Evolutionary conservation across 2,888 invertebrate genomes (phyloP).

Genomic region (Lithophane ornitopus): DNA sequence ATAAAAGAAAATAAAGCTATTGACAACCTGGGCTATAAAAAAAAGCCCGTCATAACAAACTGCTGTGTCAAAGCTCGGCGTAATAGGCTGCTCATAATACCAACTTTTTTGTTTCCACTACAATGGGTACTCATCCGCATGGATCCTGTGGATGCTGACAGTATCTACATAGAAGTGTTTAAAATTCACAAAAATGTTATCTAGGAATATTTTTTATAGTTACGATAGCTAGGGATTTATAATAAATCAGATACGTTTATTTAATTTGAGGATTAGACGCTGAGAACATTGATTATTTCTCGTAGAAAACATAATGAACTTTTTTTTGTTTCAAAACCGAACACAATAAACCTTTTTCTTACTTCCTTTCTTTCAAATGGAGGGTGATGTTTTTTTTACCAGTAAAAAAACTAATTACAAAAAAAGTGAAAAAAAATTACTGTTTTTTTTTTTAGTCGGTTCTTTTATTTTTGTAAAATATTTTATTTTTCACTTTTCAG

Average conservation of each 20-base stretch:
- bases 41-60: conserved; percentile 14
- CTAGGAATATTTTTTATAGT: background rate
- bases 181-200: background rate
- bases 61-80: conserved; percentile 20
- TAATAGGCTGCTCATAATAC: conserved; percentile 12
- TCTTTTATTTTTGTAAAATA: too few species aligned
- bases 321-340: background rate
- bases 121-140: conserved; percentile 19
- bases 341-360: background rate
- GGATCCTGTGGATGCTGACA: conserved; percentile 10
- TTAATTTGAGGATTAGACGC: background rate
- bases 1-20: background rate
- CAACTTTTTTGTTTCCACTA: conserved; percentile 44
- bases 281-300: background rate
- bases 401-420: too few species aligned
- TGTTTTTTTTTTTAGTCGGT: too few species aligned
- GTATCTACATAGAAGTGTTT: background rate
- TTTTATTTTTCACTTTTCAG: too few species aligned
- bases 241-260: background rate
- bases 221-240: too few species aligned
- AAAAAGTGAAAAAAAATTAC: too few species aligned
- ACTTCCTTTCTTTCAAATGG: background rate
- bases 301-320: background rate
- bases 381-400: too few species aligned
- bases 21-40: conserved; percentile 1